Evolutionary conservation across 2,888 invertebrate genomes (phyloP).

Genomic region (Macrosoma leucophasiata): DNA sequence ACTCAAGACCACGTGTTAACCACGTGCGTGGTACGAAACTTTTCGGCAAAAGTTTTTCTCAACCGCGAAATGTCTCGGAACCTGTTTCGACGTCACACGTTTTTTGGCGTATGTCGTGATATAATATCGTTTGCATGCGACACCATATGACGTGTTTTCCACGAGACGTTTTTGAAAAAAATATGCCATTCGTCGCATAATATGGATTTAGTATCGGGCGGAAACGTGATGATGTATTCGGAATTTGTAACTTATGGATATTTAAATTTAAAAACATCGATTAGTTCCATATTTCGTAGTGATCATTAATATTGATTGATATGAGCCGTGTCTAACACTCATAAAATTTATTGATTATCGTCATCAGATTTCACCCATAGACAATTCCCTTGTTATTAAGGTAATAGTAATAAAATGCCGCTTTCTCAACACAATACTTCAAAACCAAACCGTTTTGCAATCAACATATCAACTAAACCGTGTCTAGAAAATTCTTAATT

Average conservation of each 20-base stretch:
- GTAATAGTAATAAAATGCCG: slow-evolving; percentile 47
- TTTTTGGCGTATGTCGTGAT: too few relatives aligned
- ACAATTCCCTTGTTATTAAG: slow-evolving; percentile 49
- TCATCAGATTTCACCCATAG: slow-evolving; percentile 51
- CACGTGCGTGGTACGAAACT: slow-evolving; percentile 58
- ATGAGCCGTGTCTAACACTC: slow-evolving; percentile 64
- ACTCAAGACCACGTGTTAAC: slow-evolving; percentile 66
- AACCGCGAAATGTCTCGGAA: too few relatives aligned
- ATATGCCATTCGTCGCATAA: too few relatives aligned
- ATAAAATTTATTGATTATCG: slow-evolving; percentile 60
- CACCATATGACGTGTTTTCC: too few relatives aligned
- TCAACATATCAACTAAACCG: slow-evolving; percentile 69
- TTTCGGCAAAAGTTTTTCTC: slow-evolving; percentile 51
- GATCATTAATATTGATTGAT: slow-evolving; percentile 69
- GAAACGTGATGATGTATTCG: too few relatives aligned
- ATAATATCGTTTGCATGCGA: slow-evolving; percentile 27
- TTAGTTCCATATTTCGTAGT: slow-evolving; percentile 66
- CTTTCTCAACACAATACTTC: slow-evolving; percentile 63
- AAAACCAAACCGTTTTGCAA: slow-evolving; percentile 53
- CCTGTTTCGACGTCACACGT: too few relatives aligned
- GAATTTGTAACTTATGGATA: slow-evolving; percentile 48
- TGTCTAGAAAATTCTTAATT: slow-evolving; percentile 75
- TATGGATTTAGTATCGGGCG: too few relatives aligned
- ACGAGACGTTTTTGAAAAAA: too few relatives aligned
- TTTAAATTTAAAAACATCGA: slow-evolving; percentile 60